phyloP scores from a whole-genome alignment of 2,113 vertebrate genomes.

The Phaetusa simplex region DNA sequence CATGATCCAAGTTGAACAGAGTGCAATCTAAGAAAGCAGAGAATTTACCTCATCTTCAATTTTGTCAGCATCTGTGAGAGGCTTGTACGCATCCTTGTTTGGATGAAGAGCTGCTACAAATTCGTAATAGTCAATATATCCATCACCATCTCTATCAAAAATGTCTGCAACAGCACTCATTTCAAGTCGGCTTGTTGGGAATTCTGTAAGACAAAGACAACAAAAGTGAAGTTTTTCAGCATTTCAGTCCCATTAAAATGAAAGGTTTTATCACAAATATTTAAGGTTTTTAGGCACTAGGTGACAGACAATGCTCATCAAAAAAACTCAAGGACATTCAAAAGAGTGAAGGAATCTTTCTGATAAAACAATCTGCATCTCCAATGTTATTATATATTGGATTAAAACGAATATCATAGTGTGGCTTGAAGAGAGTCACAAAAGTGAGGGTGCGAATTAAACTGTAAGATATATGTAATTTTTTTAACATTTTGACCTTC shows the following conservation, averaged over 20 bases:
- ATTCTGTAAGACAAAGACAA: constrained; percentile 77
- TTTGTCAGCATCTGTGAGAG: constrained; percentile 96
- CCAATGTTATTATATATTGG: not conserved
- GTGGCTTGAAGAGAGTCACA: not conserved
- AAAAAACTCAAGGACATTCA: not conserved
- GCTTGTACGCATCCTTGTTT: constrained; percentile 98
- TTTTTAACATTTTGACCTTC: not conserved
- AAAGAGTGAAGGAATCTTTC: not conserved
- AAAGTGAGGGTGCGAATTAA: not conserved
- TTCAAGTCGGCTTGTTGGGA: constrained; percentile 95
- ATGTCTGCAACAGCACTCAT: constrained; percentile 99
- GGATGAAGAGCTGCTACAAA: constrained; percentile 98
- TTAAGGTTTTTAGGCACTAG: not conserved
- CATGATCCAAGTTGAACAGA: not conserved
- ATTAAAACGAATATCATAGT: not conserved
- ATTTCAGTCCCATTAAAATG: not conserved
- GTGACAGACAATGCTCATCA: not conserved
- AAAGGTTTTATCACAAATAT: not conserved
- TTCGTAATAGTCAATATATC: constrained; percentile 98
- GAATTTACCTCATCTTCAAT: constrained; percentile 95
- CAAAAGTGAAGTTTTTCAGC: not conserved
- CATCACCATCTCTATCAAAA: constrained; percentile 95
- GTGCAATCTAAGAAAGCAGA: not conserved
- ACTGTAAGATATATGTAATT: not conserved
- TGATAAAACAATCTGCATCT: not conserved